phyloP scores from a whole-genome alignment of 2,888 invertebrate genomes.

The Polydrusus pterygomalis region DNA sequence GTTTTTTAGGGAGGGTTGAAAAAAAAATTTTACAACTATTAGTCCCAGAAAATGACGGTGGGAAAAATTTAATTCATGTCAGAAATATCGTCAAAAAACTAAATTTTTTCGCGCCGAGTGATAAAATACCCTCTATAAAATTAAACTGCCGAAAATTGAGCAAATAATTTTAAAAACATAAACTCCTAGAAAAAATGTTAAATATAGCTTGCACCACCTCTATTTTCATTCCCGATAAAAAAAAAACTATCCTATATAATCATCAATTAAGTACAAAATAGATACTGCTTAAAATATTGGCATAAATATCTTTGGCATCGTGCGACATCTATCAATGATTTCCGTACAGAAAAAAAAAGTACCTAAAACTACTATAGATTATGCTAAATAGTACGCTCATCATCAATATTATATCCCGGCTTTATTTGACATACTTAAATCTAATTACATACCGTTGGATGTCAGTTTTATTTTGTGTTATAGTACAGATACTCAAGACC shows the following conservation, averaged over 20 bases:
- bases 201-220: too few relatives aligned
- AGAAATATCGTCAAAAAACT: too few relatives aligned
- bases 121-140: too few relatives aligned
- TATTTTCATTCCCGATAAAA: not conserved
- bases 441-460: conserved; percentile 32
- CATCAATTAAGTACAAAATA: conserved; percentile 46
- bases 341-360: conserved; percentile 17
- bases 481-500: not conserved
- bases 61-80: too few relatives aligned
- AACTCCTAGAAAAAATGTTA: too few relatives aligned
- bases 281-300: conserved; percentile 49
- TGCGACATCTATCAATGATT: conserved; percentile 49
- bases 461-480: conserved; percentile 36
- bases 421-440: conserved; percentile 40
- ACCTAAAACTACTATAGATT: conserved; percentile 36
- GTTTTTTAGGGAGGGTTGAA: too few relatives aligned
- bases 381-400: conserved; percentile 39
- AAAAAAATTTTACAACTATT: too few relatives aligned
- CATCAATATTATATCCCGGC: conserved; percentile 38
- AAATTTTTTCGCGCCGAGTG: too few relatives aligned
- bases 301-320: conserved; percentile 53
- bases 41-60: too few relatives aligned
- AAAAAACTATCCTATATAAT: conserved; percentile 7
- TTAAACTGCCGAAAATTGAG: not conserved
- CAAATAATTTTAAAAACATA: not conserved